Base-by-base conservation (phyloP, 1,140 invertebrate genomes). In the Achatina immaculata region DNA sequence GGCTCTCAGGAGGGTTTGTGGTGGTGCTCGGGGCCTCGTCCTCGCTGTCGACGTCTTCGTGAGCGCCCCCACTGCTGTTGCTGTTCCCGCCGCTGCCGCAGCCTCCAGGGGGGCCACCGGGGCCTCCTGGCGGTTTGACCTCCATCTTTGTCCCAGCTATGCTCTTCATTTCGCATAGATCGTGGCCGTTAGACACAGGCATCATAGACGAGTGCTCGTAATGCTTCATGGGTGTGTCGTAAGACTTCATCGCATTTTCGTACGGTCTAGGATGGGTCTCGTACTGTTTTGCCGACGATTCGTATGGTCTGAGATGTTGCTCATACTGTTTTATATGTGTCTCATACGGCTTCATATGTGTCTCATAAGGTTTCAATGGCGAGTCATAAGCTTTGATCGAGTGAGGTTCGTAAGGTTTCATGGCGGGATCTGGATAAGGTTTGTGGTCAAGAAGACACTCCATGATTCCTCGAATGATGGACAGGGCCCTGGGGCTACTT, bases 21-120 rank as follows among this genome's bases (percentile, higher is more conserved):
- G 81, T 78, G 24, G 84, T 85, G 58, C 80, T 83, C 0, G 85
- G 85, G n/a, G 82, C 80, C 40, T 86, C 85, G 9, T 83, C 85
- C 19, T 79, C 82, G 65, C 81, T 85, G 28, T 86, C 82, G 3
- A 51, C 40, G 24, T 78, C 81, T 14, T 79, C 80, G 6, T 42
- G 58, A 34, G 79, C 83, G 24, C 62, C 9, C 34, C 62, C 31
- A 6, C n/a, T 24, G 28, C n/a, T 65, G 48, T 34, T 42, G 14
- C 65, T 65, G 34, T n/a, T 24, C 6, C 11, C 31, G 36, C 16
- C 1, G 9, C 58, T 42, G 24, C 36, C 62, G 9, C 0, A 58
- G 36, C 58, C 71, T 21, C 43, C 55, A 31, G 42, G 31, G 2
- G 2, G 3, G 16, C 42, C 66, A 19, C 40, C 48, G 21, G 1